Conservation (phyloP, 2,888 invertebrate genomes). For the Mallateleia sp. region DNA sequence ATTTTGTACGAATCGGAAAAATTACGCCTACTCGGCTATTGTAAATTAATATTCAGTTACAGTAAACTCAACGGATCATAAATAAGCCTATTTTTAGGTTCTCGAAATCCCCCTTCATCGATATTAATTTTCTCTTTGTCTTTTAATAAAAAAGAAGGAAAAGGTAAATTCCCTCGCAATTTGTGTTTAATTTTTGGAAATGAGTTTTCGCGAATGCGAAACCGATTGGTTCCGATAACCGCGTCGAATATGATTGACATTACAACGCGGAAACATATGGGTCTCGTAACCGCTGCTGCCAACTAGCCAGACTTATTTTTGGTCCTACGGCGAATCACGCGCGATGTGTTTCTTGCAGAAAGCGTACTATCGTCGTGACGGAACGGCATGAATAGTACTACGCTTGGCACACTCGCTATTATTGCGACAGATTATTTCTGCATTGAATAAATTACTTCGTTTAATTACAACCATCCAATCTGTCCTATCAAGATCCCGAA, state of each 20-base stretch:
- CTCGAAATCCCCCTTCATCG: too few relatives aligned
- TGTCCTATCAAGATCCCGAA: slow-evolving; percentile 11
- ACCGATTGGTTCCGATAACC: slow-evolving; percentile 20
- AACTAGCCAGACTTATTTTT: slow-evolving; percentile 59
- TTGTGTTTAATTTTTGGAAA: slow-evolving; percentile 4
- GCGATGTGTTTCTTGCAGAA: slow-evolving; percentile 44
- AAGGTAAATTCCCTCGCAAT: too few relatives aligned
- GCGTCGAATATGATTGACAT: slow-evolving; percentile 58
- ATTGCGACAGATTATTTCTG: slow-evolving; percentile 69
- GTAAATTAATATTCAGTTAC: too few relatives aligned
- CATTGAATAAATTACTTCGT: slow-evolving; percentile 68
- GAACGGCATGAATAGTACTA: slow-evolving; percentile 67
- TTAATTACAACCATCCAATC: slow-evolving; percentile 58
- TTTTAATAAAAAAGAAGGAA: too few relatives aligned
- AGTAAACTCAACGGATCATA: too few relatives aligned
- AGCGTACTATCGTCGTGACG: slow-evolving; percentile 60
- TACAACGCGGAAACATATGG: slow-evolving; percentile 66
- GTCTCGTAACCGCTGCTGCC: slow-evolving; percentile 48
- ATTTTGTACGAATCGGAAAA: too few relatives aligned
- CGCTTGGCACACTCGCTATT: slow-evolving; percentile 60
- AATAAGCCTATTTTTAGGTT: too few relatives aligned
- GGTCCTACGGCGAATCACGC: slow-evolving; percentile 56
- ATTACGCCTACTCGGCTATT: too few relatives aligned
- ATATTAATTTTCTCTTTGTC: too few relatives aligned
- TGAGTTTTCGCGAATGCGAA: not conserved